phyloP scores from a whole-genome alignment of 2,888 invertebrate genomes.

The Gastrophysa polygoni region DNA sequence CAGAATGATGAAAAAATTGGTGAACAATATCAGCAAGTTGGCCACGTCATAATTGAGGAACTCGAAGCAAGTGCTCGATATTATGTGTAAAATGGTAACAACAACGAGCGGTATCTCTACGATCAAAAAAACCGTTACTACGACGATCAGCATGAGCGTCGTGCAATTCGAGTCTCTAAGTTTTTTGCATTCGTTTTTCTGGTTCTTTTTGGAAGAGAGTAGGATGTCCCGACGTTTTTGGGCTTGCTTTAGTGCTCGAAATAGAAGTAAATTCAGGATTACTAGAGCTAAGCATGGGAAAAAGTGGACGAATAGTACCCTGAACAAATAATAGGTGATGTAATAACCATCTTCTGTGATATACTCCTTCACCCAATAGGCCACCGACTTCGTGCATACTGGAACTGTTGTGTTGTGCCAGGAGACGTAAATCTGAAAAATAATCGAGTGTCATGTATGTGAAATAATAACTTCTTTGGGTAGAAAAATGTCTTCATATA shows the following conservation, averaged over 20 bases:
- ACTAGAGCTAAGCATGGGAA: slow-evolving; percentile 89
- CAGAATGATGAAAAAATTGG: slow-evolving; percentile 89
- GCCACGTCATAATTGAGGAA: slow-evolving; percentile 79
- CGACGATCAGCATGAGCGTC: slow-evolving; percentile 85
- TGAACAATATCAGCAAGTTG: slow-evolving; percentile 78
- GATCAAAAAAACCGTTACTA: slow-evolving; percentile 81
- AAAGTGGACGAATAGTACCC: slow-evolving; percentile 90
- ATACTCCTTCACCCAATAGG: slow-evolving; percentile 72
- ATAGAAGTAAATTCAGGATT: slow-evolving; percentile 85
- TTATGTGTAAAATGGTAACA: slow-evolving; percentile 82
- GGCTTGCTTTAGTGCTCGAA: slow-evolving; percentile 83
- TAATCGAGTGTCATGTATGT: no score
- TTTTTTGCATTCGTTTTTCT: slow-evolving; percentile 79
- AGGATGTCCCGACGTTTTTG: slow-evolving; percentile 62
- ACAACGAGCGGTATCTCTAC: slow-evolving; percentile 86
- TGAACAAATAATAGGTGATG: slow-evolving; percentile 81
- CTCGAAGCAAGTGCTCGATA: slow-evolving; percentile 71
- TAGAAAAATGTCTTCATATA: no score
- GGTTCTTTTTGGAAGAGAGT: slow-evolving; percentile 53
- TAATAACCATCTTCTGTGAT: slow-evolving; percentile 79
- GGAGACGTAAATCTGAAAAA: slow-evolving; percentile 64
- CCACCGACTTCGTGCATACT: slow-evolving; percentile 69
- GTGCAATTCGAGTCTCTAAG: slow-evolving; percentile 83
- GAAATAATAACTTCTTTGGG: no score
- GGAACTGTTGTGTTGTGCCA: slow-evolving; percentile 74